Percentiles rank a stretch among this genome's conserved stretches.
These are phyloP conservation scores for Mercenaria mercenaria DNA, from an alignment of 1,140 invertebrate species.

Conservation along the genomic window DNA sequence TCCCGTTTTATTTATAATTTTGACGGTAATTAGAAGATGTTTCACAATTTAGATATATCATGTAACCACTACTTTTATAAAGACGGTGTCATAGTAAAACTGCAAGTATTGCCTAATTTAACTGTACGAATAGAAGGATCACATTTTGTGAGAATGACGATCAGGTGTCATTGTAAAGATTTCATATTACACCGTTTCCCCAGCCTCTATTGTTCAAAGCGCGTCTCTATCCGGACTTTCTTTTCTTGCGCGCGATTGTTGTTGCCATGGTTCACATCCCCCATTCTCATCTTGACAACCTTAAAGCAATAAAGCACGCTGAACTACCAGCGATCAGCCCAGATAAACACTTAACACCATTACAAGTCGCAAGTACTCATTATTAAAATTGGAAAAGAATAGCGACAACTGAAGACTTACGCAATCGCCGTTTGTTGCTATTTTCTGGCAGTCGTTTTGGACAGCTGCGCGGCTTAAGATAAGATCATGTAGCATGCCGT, in stretches of 20 bases:
- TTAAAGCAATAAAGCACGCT: constrained; percentile 48
- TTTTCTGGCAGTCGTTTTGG: constrained; percentile 16
- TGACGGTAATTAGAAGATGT: no score
- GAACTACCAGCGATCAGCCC: constrained; percentile 45
- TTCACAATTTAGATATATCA: not conserved
- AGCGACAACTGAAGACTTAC: constrained; percentile 19
- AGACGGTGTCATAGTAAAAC: not conserved
- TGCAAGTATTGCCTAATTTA: constrained; percentile 15
- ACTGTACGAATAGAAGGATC: not conserved
- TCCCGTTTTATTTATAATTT: no score
- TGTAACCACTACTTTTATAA: not conserved
- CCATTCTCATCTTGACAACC: constrained; percentile 44
- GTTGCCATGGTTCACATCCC: not conserved
- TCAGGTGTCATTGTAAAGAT: constrained; percentile 8
- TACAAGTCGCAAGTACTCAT: constrained; percentile 40
- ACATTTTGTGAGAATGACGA: not conserved
- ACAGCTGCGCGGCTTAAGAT: constrained; percentile 54
- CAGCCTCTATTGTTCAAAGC: not conserved
- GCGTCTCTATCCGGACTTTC: not conserved
- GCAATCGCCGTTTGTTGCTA: constrained; percentile 58
- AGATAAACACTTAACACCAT: constrained; percentile 66
- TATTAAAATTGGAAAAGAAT: constrained; percentile 62
- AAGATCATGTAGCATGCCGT: constrained; percentile 40
- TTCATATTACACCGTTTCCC: constrained; percentile 4
- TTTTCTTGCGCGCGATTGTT: constrained; percentile 48